These are phyloP conservation scores for Rhinolophus sinicus DNA, from an alignment of 2,113 vertebrate species.

Conservation along the genomic window DNA sequence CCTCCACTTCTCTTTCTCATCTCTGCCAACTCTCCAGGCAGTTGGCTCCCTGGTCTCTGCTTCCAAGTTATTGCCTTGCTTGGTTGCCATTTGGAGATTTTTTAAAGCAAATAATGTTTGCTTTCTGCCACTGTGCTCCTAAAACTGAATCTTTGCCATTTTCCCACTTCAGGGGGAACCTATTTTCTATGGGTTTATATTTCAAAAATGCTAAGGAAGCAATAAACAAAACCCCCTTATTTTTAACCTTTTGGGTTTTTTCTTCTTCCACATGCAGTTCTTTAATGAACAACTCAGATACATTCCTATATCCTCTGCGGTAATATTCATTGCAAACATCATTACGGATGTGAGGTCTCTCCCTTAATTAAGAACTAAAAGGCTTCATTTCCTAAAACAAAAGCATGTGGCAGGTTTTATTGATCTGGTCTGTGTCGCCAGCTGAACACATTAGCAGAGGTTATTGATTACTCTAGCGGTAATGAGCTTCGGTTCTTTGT, in stretches of 20 bases:
- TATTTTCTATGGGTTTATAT: not conserved
- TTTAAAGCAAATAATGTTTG: not conserved
- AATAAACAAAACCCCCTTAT: not conserved
- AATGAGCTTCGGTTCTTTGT: constrained; percentile 84
- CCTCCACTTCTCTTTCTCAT: not conserved
- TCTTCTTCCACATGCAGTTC: constrained; percentile 58
- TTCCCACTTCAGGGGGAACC: not conserved
- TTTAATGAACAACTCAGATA: constrained; percentile 78
- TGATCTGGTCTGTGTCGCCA: constrained; percentile 87
- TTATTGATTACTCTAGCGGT: constrained; percentile 85
- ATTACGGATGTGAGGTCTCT: constrained; percentile 87
- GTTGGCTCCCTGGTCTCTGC: not conserved
- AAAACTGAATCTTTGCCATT: not conserved
- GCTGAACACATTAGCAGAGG: constrained; percentile 86
- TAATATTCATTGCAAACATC: constrained; percentile 84
- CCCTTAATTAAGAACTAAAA: constrained; percentile 91
- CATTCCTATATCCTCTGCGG: constrained; percentile 77
- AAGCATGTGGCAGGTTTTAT: constrained; percentile 88
- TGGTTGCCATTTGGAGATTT: not conserved
- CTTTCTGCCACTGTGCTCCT: not conserved
- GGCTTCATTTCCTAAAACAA: constrained; percentile 90
- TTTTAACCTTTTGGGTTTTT: constrained; percentile 57
- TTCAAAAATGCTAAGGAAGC: constrained; percentile 19
- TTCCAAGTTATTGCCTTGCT: not conserved
- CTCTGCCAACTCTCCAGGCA: not conserved